Conservation (phyloP, 1,140 invertebrate species). For the Euura lappo region DNA sequence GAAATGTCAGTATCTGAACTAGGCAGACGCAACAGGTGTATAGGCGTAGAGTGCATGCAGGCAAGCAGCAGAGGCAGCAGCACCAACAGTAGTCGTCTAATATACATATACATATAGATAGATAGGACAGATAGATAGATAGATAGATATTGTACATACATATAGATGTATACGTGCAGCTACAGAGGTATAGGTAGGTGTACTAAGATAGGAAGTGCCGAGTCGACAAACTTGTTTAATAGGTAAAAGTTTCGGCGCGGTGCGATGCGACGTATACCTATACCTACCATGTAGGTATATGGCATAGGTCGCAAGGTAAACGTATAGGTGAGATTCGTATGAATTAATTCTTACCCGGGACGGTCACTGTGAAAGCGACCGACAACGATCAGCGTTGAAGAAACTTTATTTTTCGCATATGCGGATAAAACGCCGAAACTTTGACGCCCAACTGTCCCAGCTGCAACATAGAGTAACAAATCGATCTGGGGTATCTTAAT, state of each 20-base stretch:
- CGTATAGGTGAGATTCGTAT: too few species aligned
- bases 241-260: conserved; percentile 1
- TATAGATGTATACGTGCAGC: not conserved
- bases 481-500: too few species aligned
- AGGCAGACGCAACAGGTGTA: not conserved
- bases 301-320: not conserved
- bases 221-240: conserved; percentile 5
- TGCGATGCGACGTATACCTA: not conserved
- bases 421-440: too few species aligned
- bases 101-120: not conserved
- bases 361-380: too few species aligned
- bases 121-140: too few species aligned
- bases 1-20: not conserved
- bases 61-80: not conserved
- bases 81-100: too few species aligned
- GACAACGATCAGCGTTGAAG: too few species aligned
- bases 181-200: too few species aligned
- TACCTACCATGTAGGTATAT: not conserved
- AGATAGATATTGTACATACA: not conserved
- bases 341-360: too few species aligned
- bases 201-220: not conserved
- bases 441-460: too few species aligned
- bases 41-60: not conserved
- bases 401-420: too few species aligned
- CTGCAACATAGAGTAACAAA: too few species aligned